Evolutionary conservation across 2,888 invertebrate genomes (phyloP), one percentile per base, ranked within the genome.

Genomic region (Nymphalis polychloros): DNA sequence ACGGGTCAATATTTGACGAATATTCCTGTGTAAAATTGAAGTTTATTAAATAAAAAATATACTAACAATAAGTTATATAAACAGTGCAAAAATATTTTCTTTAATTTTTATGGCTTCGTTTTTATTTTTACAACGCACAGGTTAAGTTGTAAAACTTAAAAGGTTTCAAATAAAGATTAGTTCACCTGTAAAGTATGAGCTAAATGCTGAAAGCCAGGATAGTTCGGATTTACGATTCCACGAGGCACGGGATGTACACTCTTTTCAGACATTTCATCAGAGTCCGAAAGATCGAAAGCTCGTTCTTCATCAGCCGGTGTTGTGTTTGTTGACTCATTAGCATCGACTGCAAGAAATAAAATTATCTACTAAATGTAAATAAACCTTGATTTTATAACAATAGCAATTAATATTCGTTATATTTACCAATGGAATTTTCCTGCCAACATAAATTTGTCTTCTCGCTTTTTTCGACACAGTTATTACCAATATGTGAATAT

Each of bases 181-280:
- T 4, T 52, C 59, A 93, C 93, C 90, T 93, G 94, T 75, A 96
- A 90, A 71, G 95, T 95, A 79, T 96, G 95, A 20, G 96, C 96
- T 79, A 96, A 93, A 85, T 96, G 96, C 83, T 97, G 96, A 86
- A 97, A 97, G 67, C 97, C 96, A 27, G 96, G 95, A 89, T 97
- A 97, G 87, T 97, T 97, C 63, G 96, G 96, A 90, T 97, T 97
- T 79, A 96, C 95, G 77, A 96, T 96, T 75, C 96, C 96, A 76
- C 95, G 93, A 66, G 94, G 94, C 80, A 93, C 90, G 72, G 81
- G 79, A 69, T 85, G 86, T 67, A 83, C 72, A 69, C 80, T 84
- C 79, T 88, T 90, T 72, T 89, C 89, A 73, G 90, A 90, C 86
- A 91, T 92, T 77, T 93, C 93, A 87, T 93, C 92, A 74, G 90